Conservation (phyloP, 2,888 invertebrate species). For the Drosophila anomelani region DNA sequence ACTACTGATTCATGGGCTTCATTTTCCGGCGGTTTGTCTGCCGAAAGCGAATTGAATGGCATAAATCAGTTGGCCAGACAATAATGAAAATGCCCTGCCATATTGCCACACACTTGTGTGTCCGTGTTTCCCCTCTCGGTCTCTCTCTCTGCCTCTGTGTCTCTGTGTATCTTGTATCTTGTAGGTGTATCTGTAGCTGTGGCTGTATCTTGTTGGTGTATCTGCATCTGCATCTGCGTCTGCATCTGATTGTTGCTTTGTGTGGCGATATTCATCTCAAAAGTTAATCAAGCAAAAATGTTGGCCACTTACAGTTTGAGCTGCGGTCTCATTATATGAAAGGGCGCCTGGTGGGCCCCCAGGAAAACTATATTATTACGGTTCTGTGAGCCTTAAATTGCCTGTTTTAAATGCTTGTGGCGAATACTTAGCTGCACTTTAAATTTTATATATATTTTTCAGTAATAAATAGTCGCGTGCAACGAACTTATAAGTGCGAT, state of each 20-base stretch:
- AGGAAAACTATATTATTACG: neutral
- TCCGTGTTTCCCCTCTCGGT: neutral
- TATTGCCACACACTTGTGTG: slow-evolving; percentile 37
- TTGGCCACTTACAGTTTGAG: slow-evolving; percentile 43
- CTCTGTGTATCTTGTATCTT: slow-evolving; percentile 6
- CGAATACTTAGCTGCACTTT: neutral
- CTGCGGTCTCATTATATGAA: slow-evolving; percentile 26
- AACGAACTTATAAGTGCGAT: slow-evolving; percentile 54
- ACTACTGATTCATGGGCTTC: slow-evolving; percentile 66
- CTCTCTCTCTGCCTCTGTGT: neutral
- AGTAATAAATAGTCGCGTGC: slow-evolving; percentile 65
- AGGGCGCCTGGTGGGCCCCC: neutral
- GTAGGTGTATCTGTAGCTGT: slow-evolving; percentile 5
- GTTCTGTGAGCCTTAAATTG: neutral
- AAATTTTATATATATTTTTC: neutral
- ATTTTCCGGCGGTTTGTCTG: slow-evolving; percentile 64
- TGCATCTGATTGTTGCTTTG: slow-evolving; percentile 33
- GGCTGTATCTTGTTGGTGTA: neutral
- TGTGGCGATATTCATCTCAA: slow-evolving; percentile 72
- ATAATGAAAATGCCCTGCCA: slow-evolving; percentile 58
- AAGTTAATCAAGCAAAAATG: slow-evolving; percentile 74
- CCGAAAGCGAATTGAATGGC: slow-evolving; percentile 65
- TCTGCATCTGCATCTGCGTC: slow-evolving; percentile 5
- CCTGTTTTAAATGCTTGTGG: neutral
- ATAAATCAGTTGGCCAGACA: slow-evolving; percentile 67